A percentile compares a stretch with the other conserved stretches of the same genome.
Evolutionary conservation across 1,140 invertebrate species (phyloP).

Genomic region (Leguminivora glycinivorella): DNA sequence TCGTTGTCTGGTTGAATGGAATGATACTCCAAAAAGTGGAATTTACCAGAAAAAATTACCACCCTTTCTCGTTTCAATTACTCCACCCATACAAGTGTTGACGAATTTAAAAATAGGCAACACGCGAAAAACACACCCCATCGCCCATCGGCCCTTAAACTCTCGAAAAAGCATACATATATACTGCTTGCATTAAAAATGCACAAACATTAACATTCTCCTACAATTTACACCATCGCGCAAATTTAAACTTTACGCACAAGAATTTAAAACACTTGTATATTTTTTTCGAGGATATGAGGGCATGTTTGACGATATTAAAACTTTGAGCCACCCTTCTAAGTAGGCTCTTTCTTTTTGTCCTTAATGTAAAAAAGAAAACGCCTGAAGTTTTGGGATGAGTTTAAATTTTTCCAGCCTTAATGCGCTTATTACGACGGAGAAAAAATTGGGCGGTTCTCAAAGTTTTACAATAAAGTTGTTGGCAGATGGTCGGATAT

Average conservation of each 20-base stretch:
- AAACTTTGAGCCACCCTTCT: slow-evolving; percentile 73
- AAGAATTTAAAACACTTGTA: slow-evolving; percentile 31
- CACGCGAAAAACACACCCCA: slow-evolving; percentile 45
- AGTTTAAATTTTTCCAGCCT: slow-evolving; percentile 76
- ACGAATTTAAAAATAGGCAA: slow-evolving; percentile 21
- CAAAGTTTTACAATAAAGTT: slow-evolving; percentile 44
- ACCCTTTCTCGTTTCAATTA: slow-evolving; percentile 8
- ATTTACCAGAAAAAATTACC: not conserved
- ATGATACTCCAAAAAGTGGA: too few relatives aligned
- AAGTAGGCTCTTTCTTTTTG: slow-evolving; percentile 71
- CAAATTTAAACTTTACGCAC: slow-evolving; percentile 36
- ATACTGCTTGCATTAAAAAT: slow-evolving; percentile 63
- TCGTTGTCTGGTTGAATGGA: too few relatives aligned
- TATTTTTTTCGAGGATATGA: slow-evolving; percentile 34
- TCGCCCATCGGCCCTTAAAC: slow-evolving; percentile 61
- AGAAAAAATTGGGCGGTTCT: slow-evolving; percentile 53
- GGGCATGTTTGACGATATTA: slow-evolving; percentile 60
- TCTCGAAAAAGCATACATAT: slow-evolving; percentile 64
- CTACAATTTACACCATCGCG: slow-evolving; percentile 2
- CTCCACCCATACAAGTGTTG: not conserved
- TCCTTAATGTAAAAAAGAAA: slow-evolving; percentile 78
- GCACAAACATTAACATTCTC: slow-evolving; percentile 47
- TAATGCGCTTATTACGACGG: slow-evolving; percentile 78
- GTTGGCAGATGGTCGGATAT: not conserved
- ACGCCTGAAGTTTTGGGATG: slow-evolving; percentile 72